Percentiles rank a stretch among this genome's conserved stretches.
Evolutionary conservation across 2,113 vertebrate genomes (phyloP).

Genomic region (Panthera tigris): DNA sequence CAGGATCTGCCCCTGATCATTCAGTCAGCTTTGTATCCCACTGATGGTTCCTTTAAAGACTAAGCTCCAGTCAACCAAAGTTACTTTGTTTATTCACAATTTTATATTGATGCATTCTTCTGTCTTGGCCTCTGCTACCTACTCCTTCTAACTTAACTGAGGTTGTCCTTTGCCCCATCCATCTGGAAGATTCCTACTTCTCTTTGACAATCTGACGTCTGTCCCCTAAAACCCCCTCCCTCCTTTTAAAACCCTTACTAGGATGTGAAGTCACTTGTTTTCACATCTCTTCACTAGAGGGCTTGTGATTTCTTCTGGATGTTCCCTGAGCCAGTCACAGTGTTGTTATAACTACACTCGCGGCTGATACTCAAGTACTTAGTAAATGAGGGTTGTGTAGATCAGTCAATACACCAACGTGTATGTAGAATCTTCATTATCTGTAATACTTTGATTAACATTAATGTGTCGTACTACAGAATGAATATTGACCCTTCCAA

Average conservation of each 20-base stretch:
- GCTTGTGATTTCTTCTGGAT: background rate
- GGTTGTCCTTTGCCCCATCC: background rate
- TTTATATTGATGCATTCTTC: background rate
- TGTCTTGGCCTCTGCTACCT: background rate
- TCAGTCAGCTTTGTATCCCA: background rate
- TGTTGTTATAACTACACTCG: background rate
- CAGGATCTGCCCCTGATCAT: background rate
- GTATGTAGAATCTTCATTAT: background rate
- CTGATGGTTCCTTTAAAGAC: background rate
- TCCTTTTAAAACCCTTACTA: background rate
- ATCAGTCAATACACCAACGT: no score
- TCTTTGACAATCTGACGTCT: background rate
- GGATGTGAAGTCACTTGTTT: background rate
- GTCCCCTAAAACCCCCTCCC: background rate
- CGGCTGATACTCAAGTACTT: background rate
- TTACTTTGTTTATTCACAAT: background rate
- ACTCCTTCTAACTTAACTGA: background rate
- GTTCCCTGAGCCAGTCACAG: background rate
- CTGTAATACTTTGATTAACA: background rate
- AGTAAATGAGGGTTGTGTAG: background rate
- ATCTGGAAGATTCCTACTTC: background rate
- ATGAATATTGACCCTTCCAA: background rate
- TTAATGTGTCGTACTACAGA: background rate
- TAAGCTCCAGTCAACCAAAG: background rate
- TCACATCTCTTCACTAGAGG: background rate